Evolutionary conservation across 2,888 invertebrate genomes (phyloP), one percentile per base, ranked within the genome.

Genomic region (Microctonus aethiopoides): DNA sequence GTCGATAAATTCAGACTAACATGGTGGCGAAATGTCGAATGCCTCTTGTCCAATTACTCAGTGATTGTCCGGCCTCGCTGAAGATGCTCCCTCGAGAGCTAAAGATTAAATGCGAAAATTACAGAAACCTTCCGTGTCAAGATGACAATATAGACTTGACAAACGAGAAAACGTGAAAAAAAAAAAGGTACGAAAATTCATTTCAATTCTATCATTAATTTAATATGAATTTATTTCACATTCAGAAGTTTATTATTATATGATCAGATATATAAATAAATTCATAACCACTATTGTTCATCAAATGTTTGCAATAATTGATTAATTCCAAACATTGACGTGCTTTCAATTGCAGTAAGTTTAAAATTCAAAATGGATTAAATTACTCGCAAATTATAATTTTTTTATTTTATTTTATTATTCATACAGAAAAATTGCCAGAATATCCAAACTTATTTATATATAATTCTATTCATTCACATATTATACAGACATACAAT

Each of bases 31-130:
- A 71, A 77, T 74, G 76, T 78, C 76, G 72, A 81, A 80, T 73
- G 79, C 70, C 82, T 80, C 82, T 84, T 74, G 83, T 81, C 83
- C 83, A 84, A 84, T 84, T 84, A 82, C 78, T 74, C 75, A 68
- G 77, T 79, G 83, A 83, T 83, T 84, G 83, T 83, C 75, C 77
- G 78, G 77, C 76, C 78, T 80, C 77, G 32, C 57, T 26, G 51
- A 76, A 64, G 13, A 7, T 34, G 73, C 70, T 77, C 80, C 76
- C 83, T 72, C 71, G 75, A 76, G 80, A 77, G 68, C 46, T 41
- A 39, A 52, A 60, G 70, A 70, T 60, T 65, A 70, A 70, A 61
- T 32, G 54, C 16, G 26, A 9, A 63, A 46, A 56, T 36, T 65
- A 56, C 36, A 6, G 24, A 32, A 51, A 22, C 9, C 24, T 10